Conservation (phyloP, 2,797 vertebrate genomes). For the Somateria mollissima region DNA sequence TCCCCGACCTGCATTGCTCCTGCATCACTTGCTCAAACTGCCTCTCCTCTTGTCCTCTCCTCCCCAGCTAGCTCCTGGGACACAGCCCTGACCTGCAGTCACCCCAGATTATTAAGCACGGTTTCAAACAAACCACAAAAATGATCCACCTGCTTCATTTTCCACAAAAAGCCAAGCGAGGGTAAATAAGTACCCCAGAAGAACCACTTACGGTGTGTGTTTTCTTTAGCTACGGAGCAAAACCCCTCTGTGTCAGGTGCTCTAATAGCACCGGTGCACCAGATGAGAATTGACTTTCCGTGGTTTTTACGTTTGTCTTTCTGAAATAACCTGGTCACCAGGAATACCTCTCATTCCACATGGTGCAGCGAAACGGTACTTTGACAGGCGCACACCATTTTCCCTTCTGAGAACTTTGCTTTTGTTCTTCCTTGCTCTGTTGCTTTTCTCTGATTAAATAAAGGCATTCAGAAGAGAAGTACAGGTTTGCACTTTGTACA, state of each 20-base stretch:
- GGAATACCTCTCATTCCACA: conserved; percentile 1
- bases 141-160: not conserved
- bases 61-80: not conserved
- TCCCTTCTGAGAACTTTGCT: conserved; percentile 29
- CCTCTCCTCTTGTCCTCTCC: not conserved
- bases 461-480: conserved; percentile 45
- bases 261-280: not conserved
- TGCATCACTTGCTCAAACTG: not conserved
- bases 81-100: not conserved
- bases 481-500: conserved; percentile 52
- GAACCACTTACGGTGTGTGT: not conserved
- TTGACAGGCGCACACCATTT: not conserved
- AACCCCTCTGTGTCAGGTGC: not conserved
- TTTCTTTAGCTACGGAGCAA: not conserved
- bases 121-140: not conserved
- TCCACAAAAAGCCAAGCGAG: not conserved
- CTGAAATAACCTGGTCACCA: not conserved
- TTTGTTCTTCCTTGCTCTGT: conserved; percentile 15
- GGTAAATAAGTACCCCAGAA: not conserved
- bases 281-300: not conserved
- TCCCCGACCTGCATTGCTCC: not conserved
- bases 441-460: conserved; percentile 49
- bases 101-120: not conserved
- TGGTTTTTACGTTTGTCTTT: not conserved
- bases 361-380: not conserved